Conservation (phyloP, 2,113 vertebrate species). For the Myxocyprinus asiaticus region DNA sequence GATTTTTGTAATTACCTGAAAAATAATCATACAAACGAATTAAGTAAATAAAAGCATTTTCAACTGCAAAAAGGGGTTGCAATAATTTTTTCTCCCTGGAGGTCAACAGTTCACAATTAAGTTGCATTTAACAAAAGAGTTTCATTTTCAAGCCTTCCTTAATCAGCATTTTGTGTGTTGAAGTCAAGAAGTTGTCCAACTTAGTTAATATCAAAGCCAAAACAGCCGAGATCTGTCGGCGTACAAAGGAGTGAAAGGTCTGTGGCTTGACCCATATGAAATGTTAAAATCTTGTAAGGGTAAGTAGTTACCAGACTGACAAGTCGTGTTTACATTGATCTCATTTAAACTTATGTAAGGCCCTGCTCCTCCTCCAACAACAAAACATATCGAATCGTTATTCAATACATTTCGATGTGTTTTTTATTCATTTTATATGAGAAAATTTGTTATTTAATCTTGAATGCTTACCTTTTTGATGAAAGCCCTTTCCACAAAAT, state of each 20-base stretch:
- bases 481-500: constrained; percentile 98
- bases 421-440: not conserved
- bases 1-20: constrained; percentile 83
- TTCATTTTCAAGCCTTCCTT: constrained; percentile 67
- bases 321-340: constrained; percentile 68
- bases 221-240: constrained; percentile 68
- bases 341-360: constrained; percentile 27
- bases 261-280: constrained; percentile 80
- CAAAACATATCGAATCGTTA: not conserved
- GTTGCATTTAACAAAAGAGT: constrained; percentile 52
- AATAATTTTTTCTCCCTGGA: not conserved
- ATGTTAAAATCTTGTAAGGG: constrained; percentile 67
- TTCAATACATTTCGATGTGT: not conserved
- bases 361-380: not conserved
- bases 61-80: not conserved
- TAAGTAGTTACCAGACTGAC: constrained; percentile 73
- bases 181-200: constrained; percentile 92
- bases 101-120: constrained; percentile 65
- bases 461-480: constrained; percentile 90
- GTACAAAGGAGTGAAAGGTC: constrained; percentile 73
- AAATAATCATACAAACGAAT: constrained; percentile 45
- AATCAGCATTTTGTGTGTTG: constrained; percentile 72
- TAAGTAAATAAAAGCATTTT: constrained; percentile 5
- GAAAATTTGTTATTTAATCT: not conserved
- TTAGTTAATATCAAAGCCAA: constrained; percentile 79